These are phyloP conservation scores for Euschistus heros DNA, from an alignment of 1,140 invertebrate species.

Conservation along the genomic window DNA sequence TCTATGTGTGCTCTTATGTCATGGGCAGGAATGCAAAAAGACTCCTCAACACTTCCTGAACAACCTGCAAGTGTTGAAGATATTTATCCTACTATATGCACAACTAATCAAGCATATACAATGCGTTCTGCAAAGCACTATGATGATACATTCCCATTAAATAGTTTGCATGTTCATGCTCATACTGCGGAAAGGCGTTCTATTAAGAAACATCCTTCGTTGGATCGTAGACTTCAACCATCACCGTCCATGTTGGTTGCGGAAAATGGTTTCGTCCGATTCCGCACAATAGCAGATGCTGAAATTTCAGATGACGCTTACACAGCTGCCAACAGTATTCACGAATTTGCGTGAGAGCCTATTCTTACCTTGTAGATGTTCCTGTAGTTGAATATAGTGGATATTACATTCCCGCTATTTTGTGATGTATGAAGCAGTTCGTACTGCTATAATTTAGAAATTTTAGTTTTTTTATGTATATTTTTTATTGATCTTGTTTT, in stretches of 20 bases:
- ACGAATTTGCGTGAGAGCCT: slow-evolving; percentile 23
- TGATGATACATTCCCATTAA: slow-evolving; percentile 48
- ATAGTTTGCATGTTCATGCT: slow-evolving; percentile 33
- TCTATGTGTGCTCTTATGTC: slow-evolving; percentile 68
- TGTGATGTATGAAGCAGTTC: slow-evolving; percentile 22
- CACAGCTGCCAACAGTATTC: slow-evolving; percentile 22
- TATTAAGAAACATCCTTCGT: slow-evolving; percentile 25
- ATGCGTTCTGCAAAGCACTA: slow-evolving; percentile 65
- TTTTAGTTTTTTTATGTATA: slow-evolving; percentile 23
- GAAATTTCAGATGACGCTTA: slow-evolving; percentile 27
- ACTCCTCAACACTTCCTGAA: slow-evolving; percentile 22
- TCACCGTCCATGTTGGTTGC: slow-evolving; percentile 62
- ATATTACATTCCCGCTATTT: slow-evolving; percentile 24
- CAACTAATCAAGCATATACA: slow-evolving; percentile 73
- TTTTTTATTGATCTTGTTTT: slow-evolving; percentile 18
- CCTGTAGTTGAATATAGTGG: slow-evolving; percentile 24
- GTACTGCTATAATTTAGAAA: slow-evolving; percentile 20
- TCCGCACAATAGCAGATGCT: slow-evolving; percentile 51
- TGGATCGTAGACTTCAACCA: slow-evolving; percentile 30
- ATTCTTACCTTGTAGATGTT: slow-evolving; percentile 19
- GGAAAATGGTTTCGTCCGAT: slow-evolving; percentile 73
- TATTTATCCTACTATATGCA: slow-evolving; percentile 70
- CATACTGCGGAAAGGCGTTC: slow-evolving; percentile 24
- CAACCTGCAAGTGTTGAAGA: slow-evolving; percentile 35
- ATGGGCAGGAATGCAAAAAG: slow-evolving; percentile 53